These are phyloP conservation scores for Mobula birostris DNA, from an alignment of 2,113 vertebrate species.

Conservation along the genomic window DNA sequence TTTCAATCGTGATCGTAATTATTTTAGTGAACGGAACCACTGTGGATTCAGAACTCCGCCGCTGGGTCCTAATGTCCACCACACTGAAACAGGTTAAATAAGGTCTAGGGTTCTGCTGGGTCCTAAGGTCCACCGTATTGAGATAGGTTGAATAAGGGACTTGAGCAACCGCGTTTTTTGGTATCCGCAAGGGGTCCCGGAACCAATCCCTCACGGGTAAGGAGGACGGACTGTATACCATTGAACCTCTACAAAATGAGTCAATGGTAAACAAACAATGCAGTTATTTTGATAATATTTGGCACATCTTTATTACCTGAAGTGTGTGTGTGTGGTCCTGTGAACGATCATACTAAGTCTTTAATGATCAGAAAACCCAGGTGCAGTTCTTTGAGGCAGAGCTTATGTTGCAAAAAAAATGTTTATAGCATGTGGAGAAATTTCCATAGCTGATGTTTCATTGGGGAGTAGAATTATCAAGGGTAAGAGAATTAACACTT, in stretches of 20 bases:
- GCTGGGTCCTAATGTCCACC: no score
- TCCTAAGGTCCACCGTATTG: no score
- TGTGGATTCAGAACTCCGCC: no score
- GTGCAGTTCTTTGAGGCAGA: background rate
- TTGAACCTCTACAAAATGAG: background rate
- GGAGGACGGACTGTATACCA: background rate
- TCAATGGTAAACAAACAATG: background rate
- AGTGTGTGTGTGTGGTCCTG: no score
- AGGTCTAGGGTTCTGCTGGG: no score
- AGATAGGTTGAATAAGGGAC: no score
- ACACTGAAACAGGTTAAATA: no score
- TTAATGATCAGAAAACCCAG: background rate
- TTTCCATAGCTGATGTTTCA: constrained; percentile 4
- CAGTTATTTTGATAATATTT: background rate
- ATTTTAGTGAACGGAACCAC: no score
- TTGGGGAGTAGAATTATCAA: background rate
- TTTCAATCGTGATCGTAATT: no score
- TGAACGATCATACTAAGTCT: background rate
- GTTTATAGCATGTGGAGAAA: background rate
- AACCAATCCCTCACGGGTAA: no score
- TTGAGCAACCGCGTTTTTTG: no score
- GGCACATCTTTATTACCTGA: background rate
- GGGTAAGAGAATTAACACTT: background rate
- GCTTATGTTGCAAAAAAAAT: background rate
- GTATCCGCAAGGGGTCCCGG: no score